Base-by-base conservation (phyloP, 2,888 invertebrate species). In the Scaptodrosophila latifasciaeformis region DNA sequence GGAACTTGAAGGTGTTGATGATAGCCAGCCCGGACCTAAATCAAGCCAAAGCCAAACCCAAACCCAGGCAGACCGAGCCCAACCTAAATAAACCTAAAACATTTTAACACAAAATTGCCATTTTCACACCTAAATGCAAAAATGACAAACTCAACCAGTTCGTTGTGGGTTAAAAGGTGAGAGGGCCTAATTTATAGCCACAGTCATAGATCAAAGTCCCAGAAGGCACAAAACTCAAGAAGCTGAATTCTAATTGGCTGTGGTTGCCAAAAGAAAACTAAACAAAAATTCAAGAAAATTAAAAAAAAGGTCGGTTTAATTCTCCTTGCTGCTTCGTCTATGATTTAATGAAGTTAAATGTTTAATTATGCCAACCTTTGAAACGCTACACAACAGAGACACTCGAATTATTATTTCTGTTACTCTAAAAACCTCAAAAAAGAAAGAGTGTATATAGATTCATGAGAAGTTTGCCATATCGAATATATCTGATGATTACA, bases 351-450 rank as follows among this genome's bases (percentile, higher is more conserved):
- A 78, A 67, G 58, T 61, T 70, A 67, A 74, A 70, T 78, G 65
- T 59, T 78, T 78, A 78, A 72, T 72, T 78, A 71, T 65, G 77
- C n/a, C n/a, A n/a, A n/a, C n/a, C n/a, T n/a, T n/a, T n/a, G n/a
- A n/a, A n/a, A n/a, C n/a, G n/a, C n/a, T n/a, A 58, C 47, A 18
- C 47, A 31, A 30, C 15, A 34, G 47, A 43, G 58, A 53, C 44
- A 54, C n/a, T n/a, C n/a, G n/a, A n/a, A n/a, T n/a, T n/a, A n/a
- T n/a, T n/a, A n/a, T n/a, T n/a, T n/a, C n/a, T n/a, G n/a, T n/a
- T n/a, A n/a, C n/a, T n/a, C n/a, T n/a, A n/a, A 9, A 48, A 62
- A 63, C 44, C 49, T 58, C 35, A 35, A 54, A 70, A 59, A 59
- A 49, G n/a, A n/a, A n/a, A n/a, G n/a, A n/a, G n/a, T n/a, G n/a